Percentiles rank a stretch among this genome's conserved stretches.
These are phyloP conservation scores for Heliconius melpomene DNA, from an alignment of 1,140 invertebrate species.

Conservation along the genomic window DNA sequence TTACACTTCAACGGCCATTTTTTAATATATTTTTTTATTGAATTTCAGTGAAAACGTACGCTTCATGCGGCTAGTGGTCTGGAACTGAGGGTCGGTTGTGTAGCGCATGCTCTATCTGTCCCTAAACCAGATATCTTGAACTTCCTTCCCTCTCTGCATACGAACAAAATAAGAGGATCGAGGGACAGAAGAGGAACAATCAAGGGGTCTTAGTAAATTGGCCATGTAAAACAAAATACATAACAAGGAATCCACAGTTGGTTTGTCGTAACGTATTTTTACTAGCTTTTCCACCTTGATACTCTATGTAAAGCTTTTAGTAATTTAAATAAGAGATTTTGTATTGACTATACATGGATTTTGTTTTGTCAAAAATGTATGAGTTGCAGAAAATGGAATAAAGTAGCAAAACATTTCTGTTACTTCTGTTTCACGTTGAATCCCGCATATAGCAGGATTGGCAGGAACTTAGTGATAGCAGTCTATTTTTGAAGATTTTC, in stretches of 20 bases:
- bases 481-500: no score
- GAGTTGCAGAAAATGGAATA: no score
- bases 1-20: background rate
- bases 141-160: conserved; percentile 35
- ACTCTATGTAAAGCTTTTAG: no score
- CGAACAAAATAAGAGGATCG: background rate
- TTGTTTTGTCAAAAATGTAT: no score
- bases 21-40: background rate
- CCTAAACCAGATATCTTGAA: conserved; percentile 41
- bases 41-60: conserved; percentile 39
- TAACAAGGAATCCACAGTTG: conserved; percentile 65
- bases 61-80: conserved; percentile 43
- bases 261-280: conserved; percentile 52
- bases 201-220: conserved; percentile 41
- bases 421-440: no score
- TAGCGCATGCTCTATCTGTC: conserved; percentile 59
- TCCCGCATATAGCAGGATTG: no score
- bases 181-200: no score
- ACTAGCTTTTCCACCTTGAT: conserved; percentile 22
- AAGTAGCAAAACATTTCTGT: no score
- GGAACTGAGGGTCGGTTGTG: conserved; percentile 47
- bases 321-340: no score
- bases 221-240: conserved; percentile 47
- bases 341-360: no score
- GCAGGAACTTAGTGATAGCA: no score